Evolutionary conservation across 1,140 invertebrate genomes (phyloP), one percentile per base, ranked within the genome.

Genomic region (Palaemon carinicauda): DNA sequence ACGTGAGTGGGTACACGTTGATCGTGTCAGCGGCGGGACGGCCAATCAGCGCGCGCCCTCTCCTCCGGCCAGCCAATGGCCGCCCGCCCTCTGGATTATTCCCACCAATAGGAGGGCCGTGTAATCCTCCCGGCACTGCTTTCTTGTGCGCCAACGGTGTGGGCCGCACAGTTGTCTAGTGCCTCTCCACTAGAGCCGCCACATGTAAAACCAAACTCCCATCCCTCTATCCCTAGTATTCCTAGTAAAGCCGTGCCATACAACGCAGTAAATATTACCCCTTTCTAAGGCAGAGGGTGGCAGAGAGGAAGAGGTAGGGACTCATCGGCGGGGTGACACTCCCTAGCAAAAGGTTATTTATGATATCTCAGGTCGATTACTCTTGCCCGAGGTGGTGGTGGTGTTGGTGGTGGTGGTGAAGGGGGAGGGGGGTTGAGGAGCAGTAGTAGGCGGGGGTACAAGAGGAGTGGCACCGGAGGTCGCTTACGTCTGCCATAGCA

Each of bases 41-140:
- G 31, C 81, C 81, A 83, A 83, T 77, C 71, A 31, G 27, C 7
- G 12, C 17, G 51, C 19, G 5, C 71, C 73, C 1, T 50, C 51
- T 51, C 71, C 29, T 29, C 27, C 31, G 50, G 27, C 60, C 24
- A 56, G 29, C 81, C 81, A 83, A 83, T 83, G 27, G 75, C 19
- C 71, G n/a, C 71, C 17, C 52, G 56, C 29, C 29, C 71, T 60
- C 52, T 19, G 81, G 81, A 83, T 83, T 83, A 77, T 56, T 60
- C 71, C 71, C 5, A 21, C 81, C 81, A 83, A 83, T 83, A 24
- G 81, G 71, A 56, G 81, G 17, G 33, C 15, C 12, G 81, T 65
- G 29, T 74, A 83, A 83, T 77, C 71, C 81, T 83, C 81, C 21
- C 53, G 71, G 51, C 81, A 77, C 81, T 60, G 81, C 71, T 75